A percentile compares a stretch with the other conserved stretches of the same genome.
Evolutionary conservation across 2,888 invertebrate species (phyloP).

Genomic region (Loripinus fragilis): DNA sequence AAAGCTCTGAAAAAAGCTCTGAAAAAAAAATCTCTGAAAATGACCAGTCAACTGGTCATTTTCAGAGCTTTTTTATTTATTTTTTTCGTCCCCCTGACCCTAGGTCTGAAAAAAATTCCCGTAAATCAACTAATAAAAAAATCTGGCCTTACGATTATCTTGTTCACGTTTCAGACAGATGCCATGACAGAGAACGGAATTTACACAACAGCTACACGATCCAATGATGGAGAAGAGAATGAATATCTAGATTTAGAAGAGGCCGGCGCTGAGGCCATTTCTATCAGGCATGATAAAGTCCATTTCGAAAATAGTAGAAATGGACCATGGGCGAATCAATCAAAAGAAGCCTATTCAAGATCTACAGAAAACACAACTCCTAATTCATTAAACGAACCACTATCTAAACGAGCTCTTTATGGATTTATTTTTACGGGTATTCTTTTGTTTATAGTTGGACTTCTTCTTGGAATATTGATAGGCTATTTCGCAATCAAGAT

Average conservation of each 20-base stretch:
- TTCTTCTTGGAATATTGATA: constrained; percentile 47
- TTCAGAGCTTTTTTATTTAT: too few species aligned
- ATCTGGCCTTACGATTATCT: too few species aligned
- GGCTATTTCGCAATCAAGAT: constrained; percentile 39
- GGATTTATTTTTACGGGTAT: background rate
- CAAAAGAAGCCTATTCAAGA: constrained; percentile 1
- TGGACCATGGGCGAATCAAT: constrained; percentile 2
- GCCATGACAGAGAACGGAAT: background rate
- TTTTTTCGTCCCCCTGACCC: too few species aligned
- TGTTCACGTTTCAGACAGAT: background rate
- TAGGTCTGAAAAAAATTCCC: too few species aligned
- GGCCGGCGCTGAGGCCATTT: background rate
- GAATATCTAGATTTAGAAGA: background rate
- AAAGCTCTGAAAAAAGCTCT: too few species aligned
- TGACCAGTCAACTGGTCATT: too few species aligned
- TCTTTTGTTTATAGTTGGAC: constrained; percentile 38
- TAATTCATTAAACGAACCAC: background rate
- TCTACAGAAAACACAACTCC: background rate
- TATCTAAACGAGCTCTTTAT: background rate
- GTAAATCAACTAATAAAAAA: too few species aligned
- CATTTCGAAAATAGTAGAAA: background rate
- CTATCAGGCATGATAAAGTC: background rate
- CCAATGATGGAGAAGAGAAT: background rate
- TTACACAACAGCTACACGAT: background rate
- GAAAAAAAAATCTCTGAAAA: too few species aligned